phyloP scores from a whole-genome alignment of 2,113 vertebrate genomes.

The Ptychochromis oligacanthus region DNA sequence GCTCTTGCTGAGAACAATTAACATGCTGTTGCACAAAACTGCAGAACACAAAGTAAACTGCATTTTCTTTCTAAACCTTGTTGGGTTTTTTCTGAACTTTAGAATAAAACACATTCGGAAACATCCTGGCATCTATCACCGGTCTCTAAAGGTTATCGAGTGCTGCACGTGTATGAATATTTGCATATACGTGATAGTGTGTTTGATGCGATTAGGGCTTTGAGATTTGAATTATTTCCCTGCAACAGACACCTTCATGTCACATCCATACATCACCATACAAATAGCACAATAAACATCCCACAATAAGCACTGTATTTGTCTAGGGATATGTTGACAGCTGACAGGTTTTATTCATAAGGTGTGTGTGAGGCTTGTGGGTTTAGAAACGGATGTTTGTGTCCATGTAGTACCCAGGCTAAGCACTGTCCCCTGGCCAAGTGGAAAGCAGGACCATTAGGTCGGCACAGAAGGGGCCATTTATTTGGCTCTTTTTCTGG shows the following conservation, averaged over 20 bases:
- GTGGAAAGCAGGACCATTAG: slow-evolving; percentile 64
- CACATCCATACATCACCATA: not conserved
- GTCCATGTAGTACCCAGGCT: slow-evolving; percentile 20
- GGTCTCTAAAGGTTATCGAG: not conserved
- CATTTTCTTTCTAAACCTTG: not conserved
- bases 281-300: slow-evolving; percentile 23
- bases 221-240: not conserved
- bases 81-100: not conserved
- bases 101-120: not conserved
- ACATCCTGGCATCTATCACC: not conserved
- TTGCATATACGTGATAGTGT: not conserved
- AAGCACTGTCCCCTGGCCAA: slow-evolving; percentile 43
- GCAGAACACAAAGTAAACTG: not conserved
- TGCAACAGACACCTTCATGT: not conserved
- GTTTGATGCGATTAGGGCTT: slow-evolving; percentile 13
- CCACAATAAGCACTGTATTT: slow-evolving; percentile 7
- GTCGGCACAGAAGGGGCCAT: slow-evolving; percentile 54
- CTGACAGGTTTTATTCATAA: slow-evolving; percentile 21
- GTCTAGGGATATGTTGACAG: slow-evolving; percentile 3
- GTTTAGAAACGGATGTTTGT: slow-evolving; percentile 15
- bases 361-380: slow-evolving; percentile 4
- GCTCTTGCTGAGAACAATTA: not conserved
- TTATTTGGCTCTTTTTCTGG: slow-evolving; percentile 65
- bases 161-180: not conserved
- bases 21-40: not conserved